These are phyloP conservation scores for Dipodomys merriami DNA, from an alignment of 2,113 vertebrate genomes.

Conservation along the genomic window DNA sequence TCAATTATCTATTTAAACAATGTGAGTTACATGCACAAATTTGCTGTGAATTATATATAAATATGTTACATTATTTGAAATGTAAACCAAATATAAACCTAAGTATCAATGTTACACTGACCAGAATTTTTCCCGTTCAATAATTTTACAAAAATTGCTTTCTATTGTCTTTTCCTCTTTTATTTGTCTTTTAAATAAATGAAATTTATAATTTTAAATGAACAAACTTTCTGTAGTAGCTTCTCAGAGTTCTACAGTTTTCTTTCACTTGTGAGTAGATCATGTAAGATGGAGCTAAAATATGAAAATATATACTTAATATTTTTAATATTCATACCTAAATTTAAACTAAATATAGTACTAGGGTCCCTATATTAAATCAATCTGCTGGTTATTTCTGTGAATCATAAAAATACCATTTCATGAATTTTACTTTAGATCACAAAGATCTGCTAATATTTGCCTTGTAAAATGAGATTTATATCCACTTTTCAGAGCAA, in stretches of 20 bases:
- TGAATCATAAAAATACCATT: constrained; percentile 69
- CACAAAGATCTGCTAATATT: constrained; percentile 66
- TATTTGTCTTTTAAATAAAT: background rate
- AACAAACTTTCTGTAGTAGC: background rate
- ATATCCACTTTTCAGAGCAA: constrained; percentile 42
- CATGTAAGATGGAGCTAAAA: constrained; percentile 46
- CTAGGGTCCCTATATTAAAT: constrained; percentile 55
- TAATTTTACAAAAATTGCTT: background rate
- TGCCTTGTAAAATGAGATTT: constrained; percentile 65
- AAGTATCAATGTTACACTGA: background rate
- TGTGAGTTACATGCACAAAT: background rate
- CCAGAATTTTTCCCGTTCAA: background rate
- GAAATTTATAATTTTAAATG: background rate
- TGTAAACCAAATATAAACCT: background rate
- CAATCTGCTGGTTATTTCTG: constrained; percentile 60
- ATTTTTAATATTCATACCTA: constrained; percentile 60
- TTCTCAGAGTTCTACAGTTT: background rate
- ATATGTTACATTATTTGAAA: background rate
- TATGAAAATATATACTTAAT: constrained; percentile 54
- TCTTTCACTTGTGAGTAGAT: constrained; percentile 44
- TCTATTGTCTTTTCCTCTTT: background rate
- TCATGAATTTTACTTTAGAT: constrained; percentile 71
- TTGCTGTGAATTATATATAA: background rate
- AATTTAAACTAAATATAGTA: constrained; percentile 58
- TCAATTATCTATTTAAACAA: background rate